Conservation (phyloP, 2,113 vertebrate genomes). For the Gnathonemus echidnorhynchus region DNA sequence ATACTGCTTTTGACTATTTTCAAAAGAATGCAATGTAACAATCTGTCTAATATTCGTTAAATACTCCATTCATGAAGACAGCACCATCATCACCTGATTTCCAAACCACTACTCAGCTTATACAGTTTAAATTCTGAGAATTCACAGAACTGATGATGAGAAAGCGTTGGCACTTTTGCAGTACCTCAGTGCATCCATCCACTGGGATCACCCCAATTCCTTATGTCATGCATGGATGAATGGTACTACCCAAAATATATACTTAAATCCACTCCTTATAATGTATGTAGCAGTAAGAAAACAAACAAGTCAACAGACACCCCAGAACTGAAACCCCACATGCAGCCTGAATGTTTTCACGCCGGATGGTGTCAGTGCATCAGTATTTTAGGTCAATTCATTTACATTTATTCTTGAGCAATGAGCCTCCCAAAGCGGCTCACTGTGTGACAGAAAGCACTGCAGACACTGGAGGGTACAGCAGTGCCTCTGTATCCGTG, state of each 20-base stretch:
- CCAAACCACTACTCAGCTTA: not conserved
- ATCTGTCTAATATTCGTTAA: not conserved
- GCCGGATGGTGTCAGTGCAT: not conserved
- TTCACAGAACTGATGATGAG: not conserved
- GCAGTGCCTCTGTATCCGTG: not conserved
- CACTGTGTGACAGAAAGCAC: not conserved
- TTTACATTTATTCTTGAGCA: not conserved
- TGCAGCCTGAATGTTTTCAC: not conserved
- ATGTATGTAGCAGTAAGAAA: not conserved
- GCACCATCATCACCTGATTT: not conserved
- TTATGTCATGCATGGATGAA: not conserved
- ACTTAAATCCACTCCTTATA: not conserved
- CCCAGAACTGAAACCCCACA: not conserved
- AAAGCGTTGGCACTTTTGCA: not conserved
- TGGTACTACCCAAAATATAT: not conserved
- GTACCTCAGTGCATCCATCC: not conserved
- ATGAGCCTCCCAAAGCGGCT: not conserved
- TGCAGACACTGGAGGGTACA: not conserved
- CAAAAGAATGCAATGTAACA: not conserved
- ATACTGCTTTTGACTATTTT: not conserved
- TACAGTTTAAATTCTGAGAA: not conserved
- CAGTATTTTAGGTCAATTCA: not conserved
- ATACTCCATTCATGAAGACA: not conserved
- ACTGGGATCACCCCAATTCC: not conserved
- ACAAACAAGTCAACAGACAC: not conserved